Conservation (phyloP, 2,113 vertebrate species). For the Grammomys surdaster region DNA sequence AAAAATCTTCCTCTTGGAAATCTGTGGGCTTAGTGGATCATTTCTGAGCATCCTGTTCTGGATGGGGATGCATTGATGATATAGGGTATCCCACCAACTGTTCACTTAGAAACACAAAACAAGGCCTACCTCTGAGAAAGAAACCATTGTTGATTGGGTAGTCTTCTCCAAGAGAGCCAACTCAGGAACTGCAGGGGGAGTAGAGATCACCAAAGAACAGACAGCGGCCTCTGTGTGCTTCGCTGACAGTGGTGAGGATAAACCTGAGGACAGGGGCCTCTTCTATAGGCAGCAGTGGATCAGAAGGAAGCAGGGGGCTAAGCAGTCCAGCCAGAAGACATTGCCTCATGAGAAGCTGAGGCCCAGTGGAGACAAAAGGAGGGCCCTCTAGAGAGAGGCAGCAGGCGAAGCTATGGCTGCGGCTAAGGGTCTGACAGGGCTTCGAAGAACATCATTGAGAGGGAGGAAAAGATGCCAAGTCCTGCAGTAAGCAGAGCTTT, state of each 20-base stretch:
- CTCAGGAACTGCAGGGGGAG: neutral
- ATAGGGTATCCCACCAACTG: neutral
- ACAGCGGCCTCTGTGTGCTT: neutral
- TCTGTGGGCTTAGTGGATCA: neutral
- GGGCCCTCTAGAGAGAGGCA: neutral
- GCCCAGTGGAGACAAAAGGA: neutral
- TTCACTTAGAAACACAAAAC: neutral
- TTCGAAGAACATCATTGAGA: neutral
- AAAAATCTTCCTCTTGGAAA: neutral
- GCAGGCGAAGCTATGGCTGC: neutral
- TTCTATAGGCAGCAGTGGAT: neutral
- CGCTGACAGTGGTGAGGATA: neutral
- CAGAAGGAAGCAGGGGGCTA: neutral
- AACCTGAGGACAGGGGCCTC: neutral
- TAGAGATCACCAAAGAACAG: accelerated
- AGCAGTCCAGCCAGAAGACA: neutral
- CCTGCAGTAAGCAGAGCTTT: neutral
- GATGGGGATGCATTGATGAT: neutral
- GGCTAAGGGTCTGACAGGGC: neutral
- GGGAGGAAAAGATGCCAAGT: neutral
- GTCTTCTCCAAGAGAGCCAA: neutral
- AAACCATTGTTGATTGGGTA: too few species aligned
- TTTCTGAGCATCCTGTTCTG: neutral
- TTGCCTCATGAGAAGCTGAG: neutral
- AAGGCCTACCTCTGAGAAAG: neutral